Evolutionary conservation across 2,888 invertebrate species (phyloP).

Genomic region (Rhingia rostrata): DNA sequence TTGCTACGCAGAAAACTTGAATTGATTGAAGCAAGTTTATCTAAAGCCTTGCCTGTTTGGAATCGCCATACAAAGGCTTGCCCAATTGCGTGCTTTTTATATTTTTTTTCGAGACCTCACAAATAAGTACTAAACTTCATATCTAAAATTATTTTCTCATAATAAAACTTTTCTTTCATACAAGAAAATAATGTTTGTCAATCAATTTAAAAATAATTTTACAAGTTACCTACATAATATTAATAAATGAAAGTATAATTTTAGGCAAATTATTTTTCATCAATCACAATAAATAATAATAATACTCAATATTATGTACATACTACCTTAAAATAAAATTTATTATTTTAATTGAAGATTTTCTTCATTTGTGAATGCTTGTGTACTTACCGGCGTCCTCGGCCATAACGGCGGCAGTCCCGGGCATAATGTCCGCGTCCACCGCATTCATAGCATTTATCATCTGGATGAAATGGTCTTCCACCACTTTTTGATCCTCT

Average conservation of each 20-base stretch:
- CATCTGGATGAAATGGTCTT: slow-evolving; percentile 90
- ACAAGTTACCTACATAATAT: neutral
- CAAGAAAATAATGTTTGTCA: neutral
- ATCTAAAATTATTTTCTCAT: no score
- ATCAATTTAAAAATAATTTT: neutral
- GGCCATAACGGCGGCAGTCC: slow-evolving; percentile 90
- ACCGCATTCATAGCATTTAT: slow-evolving; percentile 97
- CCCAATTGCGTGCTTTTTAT: no score
- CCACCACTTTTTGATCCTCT: slow-evolving; percentile 75
- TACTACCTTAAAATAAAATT: no score
- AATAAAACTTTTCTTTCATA: neutral
- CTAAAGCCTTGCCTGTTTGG: no score
- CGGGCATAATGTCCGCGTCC: slow-evolving; percentile 96
- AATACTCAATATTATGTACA: no score
- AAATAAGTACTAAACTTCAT: neutral
- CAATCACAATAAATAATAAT: no score
- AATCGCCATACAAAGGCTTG: no score
- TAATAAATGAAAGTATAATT: neutral
- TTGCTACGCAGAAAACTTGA: no score
- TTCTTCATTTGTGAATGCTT: neutral
- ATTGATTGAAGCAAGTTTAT: no score
- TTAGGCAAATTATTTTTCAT: neutral
- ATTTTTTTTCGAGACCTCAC: no score
- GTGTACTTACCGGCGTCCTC: slow-evolving; percentile 84
- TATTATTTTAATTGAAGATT: no score